These are phyloP conservation scores for Fragum fragum DNA, from an alignment of 2,888 invertebrate species.

Conservation along the genomic window DNA sequence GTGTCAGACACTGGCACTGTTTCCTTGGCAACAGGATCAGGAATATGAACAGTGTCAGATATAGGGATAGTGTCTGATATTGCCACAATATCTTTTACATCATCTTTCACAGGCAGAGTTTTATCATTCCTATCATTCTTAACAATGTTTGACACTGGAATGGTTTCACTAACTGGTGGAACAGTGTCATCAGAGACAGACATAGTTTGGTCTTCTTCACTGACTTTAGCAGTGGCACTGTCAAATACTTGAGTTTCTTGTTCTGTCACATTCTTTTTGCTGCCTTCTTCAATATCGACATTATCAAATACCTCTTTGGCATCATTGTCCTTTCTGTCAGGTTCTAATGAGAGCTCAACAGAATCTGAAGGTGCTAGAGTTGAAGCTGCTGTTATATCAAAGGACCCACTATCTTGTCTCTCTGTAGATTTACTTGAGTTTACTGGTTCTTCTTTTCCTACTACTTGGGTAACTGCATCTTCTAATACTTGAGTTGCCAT, in stretches of 20 bases:
- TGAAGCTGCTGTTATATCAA: constrained; percentile 5
- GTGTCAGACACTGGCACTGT: constrained; percentile 31
- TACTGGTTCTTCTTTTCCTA: background rate
- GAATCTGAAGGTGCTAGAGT: constrained; percentile 14
- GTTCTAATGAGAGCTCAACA: background rate
- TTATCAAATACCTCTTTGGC: too few relatives aligned
- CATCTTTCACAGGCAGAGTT: constrained; percentile 37
- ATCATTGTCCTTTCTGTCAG: background rate
- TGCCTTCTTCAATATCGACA: too few relatives aligned
- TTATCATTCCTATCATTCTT: constrained; percentile 11
- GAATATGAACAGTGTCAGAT: constrained; percentile 19
- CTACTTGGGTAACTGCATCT: constrained; percentile 4
- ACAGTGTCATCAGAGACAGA: constrained; percentile 30
- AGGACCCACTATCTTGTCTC: background rate
- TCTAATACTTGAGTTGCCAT: background rate
- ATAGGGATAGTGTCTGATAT: constrained; percentile 15
- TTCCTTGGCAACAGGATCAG: constrained; percentile 35
- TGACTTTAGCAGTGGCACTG: constrained; percentile 14
- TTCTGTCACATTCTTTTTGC: background rate
- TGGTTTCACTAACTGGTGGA: constrained; percentile 1
- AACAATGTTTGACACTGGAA: constrained; percentile 6
- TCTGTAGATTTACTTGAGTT: background rate
- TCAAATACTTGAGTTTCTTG: constrained; percentile 19
- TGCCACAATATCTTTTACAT: background rate
- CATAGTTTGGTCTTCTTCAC: constrained; percentile 31